These are phyloP conservation scores for Heptranchias perlo DNA, from an alignment of 2,113 vertebrate genomes.

Conservation along the genomic window DNA sequence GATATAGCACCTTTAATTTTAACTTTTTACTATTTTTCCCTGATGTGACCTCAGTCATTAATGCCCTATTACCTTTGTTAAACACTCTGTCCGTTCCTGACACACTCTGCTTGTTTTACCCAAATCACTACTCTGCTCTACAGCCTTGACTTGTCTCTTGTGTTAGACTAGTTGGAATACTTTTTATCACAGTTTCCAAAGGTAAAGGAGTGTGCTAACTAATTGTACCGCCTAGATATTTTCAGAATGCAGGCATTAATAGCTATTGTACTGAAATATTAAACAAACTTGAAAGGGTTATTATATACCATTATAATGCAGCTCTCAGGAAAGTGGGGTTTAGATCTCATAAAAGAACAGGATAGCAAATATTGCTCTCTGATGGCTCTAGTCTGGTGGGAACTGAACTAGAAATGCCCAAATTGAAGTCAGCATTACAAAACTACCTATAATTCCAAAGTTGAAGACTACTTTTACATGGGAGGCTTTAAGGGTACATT, in stretches of 20 bases:
- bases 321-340: neutral
- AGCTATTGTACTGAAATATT: neutral
- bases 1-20: too few relatives aligned
- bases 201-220: neutral
- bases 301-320: neutral
- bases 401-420: neutral
- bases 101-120: too few relatives aligned
- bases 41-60: too few relatives aligned
- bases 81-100: too few relatives aligned
- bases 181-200: neutral
- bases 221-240: neutral
- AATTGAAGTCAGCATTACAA: neutral
- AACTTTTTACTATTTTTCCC: too few relatives aligned
- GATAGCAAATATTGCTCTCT: neutral
- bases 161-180: too few relatives aligned
- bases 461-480: neutral
- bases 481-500: neutral
- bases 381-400: neutral
- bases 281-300: neutral
- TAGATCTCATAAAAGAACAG: neutral
- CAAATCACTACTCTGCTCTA: too few relatives aligned
- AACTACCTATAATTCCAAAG: neutral
- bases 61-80: too few relatives aligned
- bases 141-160: too few relatives aligned
- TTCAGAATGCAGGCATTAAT: neutral